Percentiles rank a stretch among this genome's conserved stretches.
Evolutionary conservation across 2,113 vertebrate genomes (phyloP).

Genomic region (Cercocebus atys): DNA sequence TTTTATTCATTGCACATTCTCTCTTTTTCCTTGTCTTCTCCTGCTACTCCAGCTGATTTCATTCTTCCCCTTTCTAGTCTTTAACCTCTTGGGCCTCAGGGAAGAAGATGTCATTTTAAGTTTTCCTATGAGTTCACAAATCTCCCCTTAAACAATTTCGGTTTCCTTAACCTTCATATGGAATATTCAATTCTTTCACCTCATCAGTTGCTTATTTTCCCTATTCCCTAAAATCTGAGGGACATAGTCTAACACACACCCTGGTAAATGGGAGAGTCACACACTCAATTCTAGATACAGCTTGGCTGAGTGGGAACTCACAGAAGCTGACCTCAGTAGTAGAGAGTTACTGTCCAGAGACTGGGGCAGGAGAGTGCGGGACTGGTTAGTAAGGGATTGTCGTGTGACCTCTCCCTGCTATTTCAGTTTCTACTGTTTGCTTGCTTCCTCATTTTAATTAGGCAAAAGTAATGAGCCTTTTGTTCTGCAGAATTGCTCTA

Average conservation of each 20-base stretch:
- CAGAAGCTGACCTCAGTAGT: background rate
- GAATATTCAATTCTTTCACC: background rate
- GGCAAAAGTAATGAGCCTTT: conserved; percentile 69
- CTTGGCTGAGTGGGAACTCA: background rate
- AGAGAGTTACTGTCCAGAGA: background rate
- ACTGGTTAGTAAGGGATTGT: background rate
- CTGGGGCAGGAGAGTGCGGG: background rate
- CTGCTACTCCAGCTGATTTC: background rate
- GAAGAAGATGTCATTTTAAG: background rate
- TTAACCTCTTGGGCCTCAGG: background rate
- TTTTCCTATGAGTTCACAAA: conserved; percentile 20
- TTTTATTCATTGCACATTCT: background rate
- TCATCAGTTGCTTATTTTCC: background rate
- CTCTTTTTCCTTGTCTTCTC: background rate
- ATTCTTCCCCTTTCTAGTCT: background rate
- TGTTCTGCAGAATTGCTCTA: conserved; percentile 63
- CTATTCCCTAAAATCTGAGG: conserved; percentile 8
- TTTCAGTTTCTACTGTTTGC: conserved; percentile 43
- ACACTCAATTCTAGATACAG: background rate
- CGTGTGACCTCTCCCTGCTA: background rate
- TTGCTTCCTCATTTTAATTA: conserved; percentile 62
- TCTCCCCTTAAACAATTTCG: background rate
- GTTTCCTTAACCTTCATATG: background rate
- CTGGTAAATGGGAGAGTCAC: background rate
- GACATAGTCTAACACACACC: background rate